Percentiles rank a stretch among this genome's conserved stretches.
phyloP scores from a whole-genome alignment of 2,888 invertebrate genomes.

The Ellobium chinense region DNA sequence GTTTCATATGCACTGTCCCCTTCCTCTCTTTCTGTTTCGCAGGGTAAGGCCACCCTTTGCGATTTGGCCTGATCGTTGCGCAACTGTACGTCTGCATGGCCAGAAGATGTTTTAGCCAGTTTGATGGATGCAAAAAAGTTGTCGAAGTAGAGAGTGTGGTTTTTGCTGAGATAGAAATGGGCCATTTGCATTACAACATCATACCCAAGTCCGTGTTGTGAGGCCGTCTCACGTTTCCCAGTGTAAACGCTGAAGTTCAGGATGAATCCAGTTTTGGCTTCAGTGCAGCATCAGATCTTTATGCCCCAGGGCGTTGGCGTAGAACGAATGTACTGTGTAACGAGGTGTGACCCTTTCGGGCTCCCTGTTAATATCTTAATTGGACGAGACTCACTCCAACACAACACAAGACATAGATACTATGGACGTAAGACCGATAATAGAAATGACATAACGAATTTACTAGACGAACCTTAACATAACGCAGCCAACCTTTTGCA shows the following conservation, averaged over 20 bases:
- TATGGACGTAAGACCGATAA: no score
- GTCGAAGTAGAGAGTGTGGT: slow-evolving; percentile 24
- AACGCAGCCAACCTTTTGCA: no score
- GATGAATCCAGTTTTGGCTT: slow-evolving; percentile 37
- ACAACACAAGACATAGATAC: no score
- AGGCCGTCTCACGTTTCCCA: background rate
- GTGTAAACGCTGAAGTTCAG: slow-evolving; percentile 25
- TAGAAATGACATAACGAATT: no score
- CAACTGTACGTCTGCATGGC: slow-evolving; percentile 2
- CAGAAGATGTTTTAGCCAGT: slow-evolving; percentile 20
- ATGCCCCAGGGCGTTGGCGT: slow-evolving; percentile 51
- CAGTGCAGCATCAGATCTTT: slow-evolving; percentile 46
- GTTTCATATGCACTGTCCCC: slow-evolving; percentile 1
- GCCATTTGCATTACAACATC: slow-evolving; percentile 22
- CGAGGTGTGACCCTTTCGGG: no score
- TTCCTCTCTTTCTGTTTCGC: slow-evolving; percentile 8
- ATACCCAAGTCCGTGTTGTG: slow-evolving; percentile 16
- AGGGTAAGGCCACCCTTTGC: slow-evolving; percentile 28
- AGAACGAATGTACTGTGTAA: no score
- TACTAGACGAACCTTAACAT: no score
- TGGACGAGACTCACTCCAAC: no score
- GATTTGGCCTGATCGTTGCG: slow-evolving; percentile 19
- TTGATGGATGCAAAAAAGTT: slow-evolving; percentile 27
- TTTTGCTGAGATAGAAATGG: background rate
- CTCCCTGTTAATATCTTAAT: no score